Percentiles rank a stretch among this genome's conserved stretches.
phyloP scores from a whole-genome alignment of 2,797 vertebrate species.

The Betta splendens region DNA sequence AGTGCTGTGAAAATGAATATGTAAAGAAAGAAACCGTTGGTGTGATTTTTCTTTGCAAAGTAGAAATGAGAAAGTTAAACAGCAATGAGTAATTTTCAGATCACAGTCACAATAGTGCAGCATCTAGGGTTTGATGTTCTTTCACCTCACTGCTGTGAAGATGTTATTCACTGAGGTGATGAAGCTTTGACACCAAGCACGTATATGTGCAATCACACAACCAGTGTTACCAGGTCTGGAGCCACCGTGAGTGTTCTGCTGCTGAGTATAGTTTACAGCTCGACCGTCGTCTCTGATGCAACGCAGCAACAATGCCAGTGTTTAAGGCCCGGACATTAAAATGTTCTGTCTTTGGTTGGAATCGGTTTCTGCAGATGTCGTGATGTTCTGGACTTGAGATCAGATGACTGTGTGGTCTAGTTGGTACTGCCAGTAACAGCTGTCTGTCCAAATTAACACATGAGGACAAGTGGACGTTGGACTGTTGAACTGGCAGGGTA shows the following conservation, averaged over 20 bases:
- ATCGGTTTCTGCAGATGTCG: not conserved
- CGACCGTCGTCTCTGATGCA: not conserved
- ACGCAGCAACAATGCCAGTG: not conserved
- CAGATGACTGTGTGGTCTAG: too few species aligned
- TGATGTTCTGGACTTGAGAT: too few species aligned
- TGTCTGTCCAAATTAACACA: too few species aligned
- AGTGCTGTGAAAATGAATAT: not conserved
- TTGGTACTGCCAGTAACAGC: too few species aligned
- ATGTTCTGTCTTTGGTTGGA: not conserved
- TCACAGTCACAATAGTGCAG: not conserved
- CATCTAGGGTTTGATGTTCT: not conserved
- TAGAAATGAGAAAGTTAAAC: not conserved
- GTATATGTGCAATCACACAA: not conserved
- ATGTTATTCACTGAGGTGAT: slow-evolving; percentile 7
- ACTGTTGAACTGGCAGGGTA: too few species aligned
- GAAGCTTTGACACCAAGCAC: not conserved
- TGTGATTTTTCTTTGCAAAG: not conserved
- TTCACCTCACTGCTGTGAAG: slow-evolving; percentile 1
- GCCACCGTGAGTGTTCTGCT: not conserved
- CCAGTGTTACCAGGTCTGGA: not conserved
- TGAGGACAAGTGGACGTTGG: too few species aligned
- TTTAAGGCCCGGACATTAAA: slow-evolving; percentile 9
- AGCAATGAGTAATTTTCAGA: not conserved
- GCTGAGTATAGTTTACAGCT: not conserved
- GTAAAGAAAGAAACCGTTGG: not conserved